Percentiles rank a stretch among this genome's conserved stretches.
phyloP scores from a whole-genome alignment of 2,113 vertebrate species.

The Dipodomys ordii region DNA sequence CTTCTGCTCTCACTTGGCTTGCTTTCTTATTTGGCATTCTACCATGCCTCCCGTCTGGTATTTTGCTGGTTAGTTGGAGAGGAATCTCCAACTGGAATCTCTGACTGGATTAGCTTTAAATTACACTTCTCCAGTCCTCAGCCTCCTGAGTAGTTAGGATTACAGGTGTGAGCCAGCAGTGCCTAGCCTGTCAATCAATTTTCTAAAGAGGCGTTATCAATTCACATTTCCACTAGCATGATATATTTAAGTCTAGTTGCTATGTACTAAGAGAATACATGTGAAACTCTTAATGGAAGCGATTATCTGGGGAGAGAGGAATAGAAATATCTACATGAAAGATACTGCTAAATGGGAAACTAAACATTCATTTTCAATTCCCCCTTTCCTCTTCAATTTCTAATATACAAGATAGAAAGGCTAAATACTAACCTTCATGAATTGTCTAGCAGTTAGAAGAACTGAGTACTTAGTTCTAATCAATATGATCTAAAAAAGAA shows the following conservation, averaged over 20 bases:
- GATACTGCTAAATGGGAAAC: neutral
- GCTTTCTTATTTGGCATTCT: too few relatives aligned
- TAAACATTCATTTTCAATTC: neutral
- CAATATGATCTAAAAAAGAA: neutral
- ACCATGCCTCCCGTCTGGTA: too few relatives aligned
- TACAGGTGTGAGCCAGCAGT: too few relatives aligned
- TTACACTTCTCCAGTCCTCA: too few relatives aligned
- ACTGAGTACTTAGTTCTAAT: neutral
- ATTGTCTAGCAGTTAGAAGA: neutral
- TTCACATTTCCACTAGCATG: constrained; percentile 18
- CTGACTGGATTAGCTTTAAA: too few relatives aligned
- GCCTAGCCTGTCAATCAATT: neutral
- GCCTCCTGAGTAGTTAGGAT: too few relatives aligned
- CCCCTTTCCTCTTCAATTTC: neutral
- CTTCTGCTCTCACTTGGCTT: too few relatives aligned
- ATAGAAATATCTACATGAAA: constrained; percentile 10
- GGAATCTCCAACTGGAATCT: too few relatives aligned
- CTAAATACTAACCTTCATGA: neutral
- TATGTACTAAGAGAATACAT: constrained; percentile 27
- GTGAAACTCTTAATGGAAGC: neutral
- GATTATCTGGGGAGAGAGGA: neutral
- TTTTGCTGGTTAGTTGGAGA: too few relatives aligned
- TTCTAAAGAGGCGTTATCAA: constrained; percentile 37
- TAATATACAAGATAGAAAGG: neutral
- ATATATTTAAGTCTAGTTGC: neutral